phyloP scores from a whole-genome alignment of 2,888 invertebrate species.

The Sinhomidia bicolor region DNA sequence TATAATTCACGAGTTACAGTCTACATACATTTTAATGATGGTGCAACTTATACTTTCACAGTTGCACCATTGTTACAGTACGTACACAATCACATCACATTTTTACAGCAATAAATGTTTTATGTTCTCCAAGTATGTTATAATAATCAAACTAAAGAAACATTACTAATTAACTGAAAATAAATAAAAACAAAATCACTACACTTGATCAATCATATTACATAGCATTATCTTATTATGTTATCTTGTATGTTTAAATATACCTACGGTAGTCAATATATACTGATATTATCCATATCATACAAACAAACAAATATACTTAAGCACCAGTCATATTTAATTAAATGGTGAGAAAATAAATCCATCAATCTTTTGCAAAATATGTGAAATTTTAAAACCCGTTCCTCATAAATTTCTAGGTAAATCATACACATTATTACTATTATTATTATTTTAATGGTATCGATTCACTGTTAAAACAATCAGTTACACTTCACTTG shows the following conservation, averaged over 20 bases:
- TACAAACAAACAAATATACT: neutral
- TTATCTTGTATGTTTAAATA: neutral
- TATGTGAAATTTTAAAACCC: neutral
- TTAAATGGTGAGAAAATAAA: neutral
- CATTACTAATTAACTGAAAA: neutral
- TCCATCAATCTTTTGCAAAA: neutral
- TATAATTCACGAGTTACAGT: slow-evolving; percentile 1
- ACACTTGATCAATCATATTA: neutral
- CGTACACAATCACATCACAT: slow-evolving; percentile 14
- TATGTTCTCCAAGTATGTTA: neutral
- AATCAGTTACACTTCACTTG: slow-evolving; percentile 11
- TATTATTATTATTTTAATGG: neutral
- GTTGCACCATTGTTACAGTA: neutral
- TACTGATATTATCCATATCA: neutral
- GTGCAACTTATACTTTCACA: neutral
- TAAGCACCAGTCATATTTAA: neutral
- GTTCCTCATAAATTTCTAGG: too few relatives aligned
- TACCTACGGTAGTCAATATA: too few relatives aligned
- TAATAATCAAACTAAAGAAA: neutral
- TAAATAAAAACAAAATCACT: neutral
- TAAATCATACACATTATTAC: neutral
- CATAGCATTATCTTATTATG: neutral
- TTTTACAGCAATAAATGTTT: neutral
- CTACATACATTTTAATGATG: neutral
- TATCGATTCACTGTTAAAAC: neutral